Percentiles rank a stretch among this genome's conserved stretches.
Conservation (phyloP, 2,113 vertebrate species). For the Neodontobutis hainanensis region DNA sequence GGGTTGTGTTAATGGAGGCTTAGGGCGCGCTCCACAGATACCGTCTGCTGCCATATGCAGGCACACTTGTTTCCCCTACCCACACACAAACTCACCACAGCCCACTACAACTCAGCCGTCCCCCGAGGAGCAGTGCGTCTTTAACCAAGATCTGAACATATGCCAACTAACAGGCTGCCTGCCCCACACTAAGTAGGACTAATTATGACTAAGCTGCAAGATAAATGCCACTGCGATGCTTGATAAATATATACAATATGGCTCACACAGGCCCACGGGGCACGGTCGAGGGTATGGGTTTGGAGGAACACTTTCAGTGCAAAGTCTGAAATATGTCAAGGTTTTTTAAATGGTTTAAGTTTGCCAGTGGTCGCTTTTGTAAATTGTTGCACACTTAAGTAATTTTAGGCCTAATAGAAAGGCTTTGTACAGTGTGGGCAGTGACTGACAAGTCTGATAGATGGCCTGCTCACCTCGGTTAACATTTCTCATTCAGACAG, state of each 20-base stretch:
- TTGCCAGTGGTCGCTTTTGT: background rate
- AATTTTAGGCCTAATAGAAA: background rate
- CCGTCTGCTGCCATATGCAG: slow-evolving; percentile 45
- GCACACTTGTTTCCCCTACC: slow-evolving; percentile 52
- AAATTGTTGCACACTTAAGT: background rate
- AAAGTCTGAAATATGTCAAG: background rate
- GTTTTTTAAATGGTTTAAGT: too few species aligned
- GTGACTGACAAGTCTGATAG: background rate
- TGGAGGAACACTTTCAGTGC: background rate
- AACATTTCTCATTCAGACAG: too few species aligned
- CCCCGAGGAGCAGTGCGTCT: slow-evolving; percentile 56
- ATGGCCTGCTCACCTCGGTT: background rate
- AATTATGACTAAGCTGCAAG: slow-evolving; percentile 73
- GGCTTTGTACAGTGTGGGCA: background rate
- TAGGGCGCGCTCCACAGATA: slow-evolving; percentile 40
- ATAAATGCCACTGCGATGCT: slow-evolving; percentile 59
- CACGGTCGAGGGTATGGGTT: slow-evolving; percentile 7
- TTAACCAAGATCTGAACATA: slow-evolving; percentile 71
- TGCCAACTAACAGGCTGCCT: slow-evolving; percentile 60
- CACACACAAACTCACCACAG: slow-evolving; percentile 19
- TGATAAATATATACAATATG: slow-evolving; percentile 40
- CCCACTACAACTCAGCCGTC: slow-evolving; percentile 17
- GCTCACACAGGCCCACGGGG: slow-evolving; percentile 10
- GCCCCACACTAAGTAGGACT: slow-evolving; percentile 61
- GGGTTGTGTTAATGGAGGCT: slow-evolving; percentile 62